A percentile compares a stretch with the other conserved stretches of the same genome.
Conservation (phyloP, 2,797 vertebrate genomes). For the Mormyrus hasselquistii region DNA sequence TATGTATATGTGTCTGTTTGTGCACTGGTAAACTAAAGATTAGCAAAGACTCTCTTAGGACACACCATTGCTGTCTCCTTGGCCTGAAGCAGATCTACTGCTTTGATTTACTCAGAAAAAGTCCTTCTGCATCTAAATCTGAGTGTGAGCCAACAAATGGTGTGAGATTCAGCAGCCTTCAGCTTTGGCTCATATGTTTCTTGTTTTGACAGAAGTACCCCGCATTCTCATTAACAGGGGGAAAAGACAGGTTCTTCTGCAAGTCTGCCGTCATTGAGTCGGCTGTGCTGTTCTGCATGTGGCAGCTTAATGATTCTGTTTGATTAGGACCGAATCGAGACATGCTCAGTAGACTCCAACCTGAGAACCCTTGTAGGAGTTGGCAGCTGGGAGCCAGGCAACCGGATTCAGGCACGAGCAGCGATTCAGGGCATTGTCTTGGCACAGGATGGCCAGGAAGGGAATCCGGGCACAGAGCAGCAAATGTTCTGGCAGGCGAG, state of each 20-base stretch:
- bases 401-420: background rate
- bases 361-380: background rate
- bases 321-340: background rate
- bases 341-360: background rate
- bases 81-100: background rate
- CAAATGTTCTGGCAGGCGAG: background rate
- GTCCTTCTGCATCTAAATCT: background rate
- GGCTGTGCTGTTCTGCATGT: background rate
- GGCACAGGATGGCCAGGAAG: background rate
- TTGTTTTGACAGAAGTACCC: background rate
- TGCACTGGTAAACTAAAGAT: background rate
- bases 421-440: background rate
- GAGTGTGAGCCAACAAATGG: background rate
- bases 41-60: background rate
- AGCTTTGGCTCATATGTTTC: background rate
- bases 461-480: background rate
- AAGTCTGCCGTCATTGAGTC: background rate
- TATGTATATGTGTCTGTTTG: background rate
- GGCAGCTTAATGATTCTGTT: background rate
- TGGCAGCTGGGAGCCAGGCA: background rate
- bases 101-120: background rate
- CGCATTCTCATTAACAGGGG: background rate
- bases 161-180: background rate
- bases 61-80: background rate
- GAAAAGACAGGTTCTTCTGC: background rate